phyloP scores from a whole-genome alignment of 1,140 invertebrate species.

The Bombus waltoni region DNA sequence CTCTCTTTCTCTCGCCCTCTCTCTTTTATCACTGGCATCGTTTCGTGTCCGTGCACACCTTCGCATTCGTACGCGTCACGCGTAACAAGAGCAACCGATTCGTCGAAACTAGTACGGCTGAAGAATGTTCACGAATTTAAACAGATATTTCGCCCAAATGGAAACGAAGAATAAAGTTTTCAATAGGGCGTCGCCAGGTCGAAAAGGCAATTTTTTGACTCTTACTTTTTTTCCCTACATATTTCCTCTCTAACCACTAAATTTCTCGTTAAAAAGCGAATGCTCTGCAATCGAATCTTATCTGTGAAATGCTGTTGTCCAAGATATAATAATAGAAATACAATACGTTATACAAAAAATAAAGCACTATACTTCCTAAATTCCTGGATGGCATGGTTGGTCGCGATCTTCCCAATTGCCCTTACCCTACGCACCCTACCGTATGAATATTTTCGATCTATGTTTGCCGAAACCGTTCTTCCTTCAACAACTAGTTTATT shows the following conservation, averaged over 20 bases:
- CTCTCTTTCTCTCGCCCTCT: too few relatives aligned
- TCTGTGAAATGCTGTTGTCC: conserved; percentile 49
- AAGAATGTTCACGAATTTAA: conserved; percentile 40
- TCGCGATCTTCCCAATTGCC: conserved; percentile 41
- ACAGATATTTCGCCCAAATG: background rate
- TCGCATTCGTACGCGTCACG: background rate
- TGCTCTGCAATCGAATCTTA: conserved; percentile 45
- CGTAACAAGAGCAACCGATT: conserved; percentile 36
- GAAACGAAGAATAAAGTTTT: background rate
- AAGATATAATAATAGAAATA: conserved; percentile 64
- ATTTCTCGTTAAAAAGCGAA: conserved; percentile 23
- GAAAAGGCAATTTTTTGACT: conserved; percentile 26
- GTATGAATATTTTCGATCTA: conserved; percentile 30
- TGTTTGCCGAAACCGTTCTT: conserved; percentile 3
- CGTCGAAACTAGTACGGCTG: conserved; percentile 32
- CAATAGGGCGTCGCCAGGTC: conserved; percentile 12
- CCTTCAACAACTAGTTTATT: background rate
- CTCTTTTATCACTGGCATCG: too few relatives aligned
- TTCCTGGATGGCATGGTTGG: conserved; percentile 72
- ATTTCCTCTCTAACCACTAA: background rate
- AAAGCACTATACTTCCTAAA: conserved; percentile 76
- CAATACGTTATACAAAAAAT: conserved; percentile 74
- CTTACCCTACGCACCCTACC: conserved; percentile 15
- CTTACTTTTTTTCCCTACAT: background rate
- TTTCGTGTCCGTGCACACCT: background rate